A percentile compares a stretch with the other conserved stretches of the same genome.
These are phyloP conservation scores for Drosophila histrio DNA, from an alignment of 2,888 invertebrate species.

Conservation along the genomic window DNA sequence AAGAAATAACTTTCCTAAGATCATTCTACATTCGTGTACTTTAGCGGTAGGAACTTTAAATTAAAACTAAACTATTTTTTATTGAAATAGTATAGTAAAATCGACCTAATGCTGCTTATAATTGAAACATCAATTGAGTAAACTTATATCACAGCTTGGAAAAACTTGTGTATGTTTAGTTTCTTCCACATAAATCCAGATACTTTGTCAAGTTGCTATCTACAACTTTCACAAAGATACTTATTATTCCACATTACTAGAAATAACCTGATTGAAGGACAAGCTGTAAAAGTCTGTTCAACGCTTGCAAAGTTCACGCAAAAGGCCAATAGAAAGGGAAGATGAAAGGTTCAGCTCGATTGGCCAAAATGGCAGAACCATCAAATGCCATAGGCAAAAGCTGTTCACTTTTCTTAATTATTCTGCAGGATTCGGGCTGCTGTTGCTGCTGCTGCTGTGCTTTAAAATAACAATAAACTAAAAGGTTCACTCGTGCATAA, in stretches of 20 bases:
- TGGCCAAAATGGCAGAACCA: conserved; percentile 7
- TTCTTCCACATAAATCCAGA: no score
- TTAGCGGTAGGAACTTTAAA: no score
- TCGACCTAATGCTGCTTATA: no score
- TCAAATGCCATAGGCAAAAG: conserved; percentile 14
- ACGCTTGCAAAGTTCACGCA: neutral
- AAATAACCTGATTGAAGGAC: neutral
- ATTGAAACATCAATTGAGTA: no score
- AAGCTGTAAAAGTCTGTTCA: neutral
- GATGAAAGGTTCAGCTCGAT: conserved; percentile 3
- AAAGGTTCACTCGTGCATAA: conserved; percentile 77
- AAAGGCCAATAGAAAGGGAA: neutral
- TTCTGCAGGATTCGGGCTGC: conserved; percentile 14
- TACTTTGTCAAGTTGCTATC: neutral
- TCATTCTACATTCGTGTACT: no score
- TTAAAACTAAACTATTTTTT: no score
- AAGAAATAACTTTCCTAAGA: no score
- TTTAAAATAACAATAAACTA: conserved; percentile 76
- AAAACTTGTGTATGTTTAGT: no score
- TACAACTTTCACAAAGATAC: neutral
- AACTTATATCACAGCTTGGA: no score
- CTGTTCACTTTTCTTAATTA: conserved; percentile 51
- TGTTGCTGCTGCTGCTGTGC: no score
- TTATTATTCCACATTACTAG: neutral
- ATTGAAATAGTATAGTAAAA: no score